Conservation (phyloP, 2,113 vertebrate species). For the Poeciliopsis occidentalis region DNA sequence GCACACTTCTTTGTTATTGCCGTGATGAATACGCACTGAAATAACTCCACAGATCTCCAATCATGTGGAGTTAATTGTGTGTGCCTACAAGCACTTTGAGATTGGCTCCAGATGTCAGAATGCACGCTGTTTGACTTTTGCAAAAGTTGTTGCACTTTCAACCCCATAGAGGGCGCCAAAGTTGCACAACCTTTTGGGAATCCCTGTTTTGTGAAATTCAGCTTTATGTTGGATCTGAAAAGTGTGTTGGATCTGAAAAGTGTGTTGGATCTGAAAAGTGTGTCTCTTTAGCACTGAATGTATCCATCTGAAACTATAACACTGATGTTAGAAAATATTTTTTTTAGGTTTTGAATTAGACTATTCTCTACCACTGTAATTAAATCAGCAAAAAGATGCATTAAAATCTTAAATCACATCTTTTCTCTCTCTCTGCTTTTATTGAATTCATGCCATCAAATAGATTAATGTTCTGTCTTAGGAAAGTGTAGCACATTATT, state of each 20-base stretch:
- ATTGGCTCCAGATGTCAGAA: conserved; percentile 56
- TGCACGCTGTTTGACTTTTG: not conserved
- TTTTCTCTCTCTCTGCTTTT: not conserved
- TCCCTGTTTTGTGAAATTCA: not conserved
- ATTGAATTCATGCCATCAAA: not conserved
- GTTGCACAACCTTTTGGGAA: not conserved
- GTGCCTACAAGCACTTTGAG: conserved; percentile 17
- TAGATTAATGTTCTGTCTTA: not conserved
- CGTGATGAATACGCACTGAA: conserved; percentile 42
- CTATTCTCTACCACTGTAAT: not conserved
- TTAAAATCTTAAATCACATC: not conserved
- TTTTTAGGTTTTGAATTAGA: too few relatives aligned
- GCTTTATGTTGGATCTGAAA: not conserved
- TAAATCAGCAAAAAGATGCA: not conserved
- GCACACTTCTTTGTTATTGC: conserved; percentile 18
- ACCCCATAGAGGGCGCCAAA: conserved; percentile 49
- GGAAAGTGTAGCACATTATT: conserved; percentile 18
- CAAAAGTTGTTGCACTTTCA: not conserved
- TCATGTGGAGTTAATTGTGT: conserved; percentile 47
- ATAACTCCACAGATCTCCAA: conserved; percentile 24
- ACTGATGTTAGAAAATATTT: too few relatives aligned
- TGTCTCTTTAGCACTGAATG: not conserved
- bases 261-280: not conserved
- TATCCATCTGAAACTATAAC: not conserved
- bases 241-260: not conserved